Conservation (phyloP, 2,797 vertebrate genomes). For the Coregonus sp. region DNA sequence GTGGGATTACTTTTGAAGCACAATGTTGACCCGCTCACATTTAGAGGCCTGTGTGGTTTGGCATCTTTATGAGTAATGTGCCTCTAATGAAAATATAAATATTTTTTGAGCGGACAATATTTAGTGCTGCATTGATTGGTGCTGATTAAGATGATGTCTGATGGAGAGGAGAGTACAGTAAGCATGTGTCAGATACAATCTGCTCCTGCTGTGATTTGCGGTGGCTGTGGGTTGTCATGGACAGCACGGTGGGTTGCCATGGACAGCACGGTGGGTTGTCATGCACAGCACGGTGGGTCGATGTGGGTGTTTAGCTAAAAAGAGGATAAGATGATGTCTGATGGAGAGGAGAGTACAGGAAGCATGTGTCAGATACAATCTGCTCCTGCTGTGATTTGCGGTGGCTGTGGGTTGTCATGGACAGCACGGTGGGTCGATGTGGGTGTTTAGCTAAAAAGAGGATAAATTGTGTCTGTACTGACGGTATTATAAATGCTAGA, state of each 20-base stretch:
- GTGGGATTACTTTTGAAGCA: conserved; percentile 21
- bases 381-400: background rate
- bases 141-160: background rate
- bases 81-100: background rate
- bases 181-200: background rate
- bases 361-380: background rate
- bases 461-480: background rate
- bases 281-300: background rate
- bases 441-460: background rate
- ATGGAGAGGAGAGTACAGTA: background rate
- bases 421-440: background rate
- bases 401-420: background rate
- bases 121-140: background rate
- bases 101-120: background rate
- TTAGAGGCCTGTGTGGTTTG: conserved; percentile 26
- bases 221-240: background rate
- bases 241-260: background rate
- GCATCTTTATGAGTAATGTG: background rate
- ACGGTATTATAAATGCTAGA: background rate
- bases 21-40: conserved; percentile 11
- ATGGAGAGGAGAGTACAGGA: background rate
- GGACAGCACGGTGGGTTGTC: too few relatives aligned
- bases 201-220: background rate
- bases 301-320: background rate
- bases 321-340: too few relatives aligned